A percentile compares a stretch with the other conserved stretches of the same genome.
phyloP scores from a whole-genome alignment of 2,888 invertebrate species.

The Hirudinaria manillensis region DNA sequence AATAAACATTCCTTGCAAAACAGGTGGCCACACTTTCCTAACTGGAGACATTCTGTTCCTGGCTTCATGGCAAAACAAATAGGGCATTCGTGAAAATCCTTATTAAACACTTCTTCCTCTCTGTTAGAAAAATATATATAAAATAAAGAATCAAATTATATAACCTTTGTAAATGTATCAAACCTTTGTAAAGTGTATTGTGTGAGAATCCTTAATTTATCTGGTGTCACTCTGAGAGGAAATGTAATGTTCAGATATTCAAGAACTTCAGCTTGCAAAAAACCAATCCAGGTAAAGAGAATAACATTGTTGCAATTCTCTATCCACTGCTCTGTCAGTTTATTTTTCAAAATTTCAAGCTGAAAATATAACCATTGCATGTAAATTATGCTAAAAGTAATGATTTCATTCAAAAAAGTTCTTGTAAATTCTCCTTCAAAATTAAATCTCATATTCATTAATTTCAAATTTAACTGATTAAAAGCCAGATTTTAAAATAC shows the following conservation, averaged over 20 bases:
- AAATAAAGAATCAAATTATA: not conserved
- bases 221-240: constrained; percentile 42
- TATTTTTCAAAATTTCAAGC: constrained; percentile 57
- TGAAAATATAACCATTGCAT: constrained; percentile 32
- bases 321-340: constrained; percentile 59
- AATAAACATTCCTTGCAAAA: constrained; percentile 62
- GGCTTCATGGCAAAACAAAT: constrained; percentile 59
- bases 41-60: constrained; percentile 58
- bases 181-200: constrained; percentile 7
- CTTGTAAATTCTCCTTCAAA: too few species aligned
- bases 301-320: constrained; percentile 57
- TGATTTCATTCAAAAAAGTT: too few species aligned
- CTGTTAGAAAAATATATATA: not conserved
- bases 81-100: constrained; percentile 52
- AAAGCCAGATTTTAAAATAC: too few species aligned
- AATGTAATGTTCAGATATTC: constrained; percentile 44
- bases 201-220: constrained; percentile 17
- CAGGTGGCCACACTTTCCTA: constrained; percentile 60
- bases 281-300: constrained; percentile 59
- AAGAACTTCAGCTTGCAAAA: constrained; percentile 58
- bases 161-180: not conserved
- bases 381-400: too few species aligned
- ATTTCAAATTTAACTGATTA: too few species aligned
- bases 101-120: constrained; percentile 38
- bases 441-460: too few species aligned